Percentiles rank a stretch among this genome's conserved stretches.
Evolutionary conservation across 2,113 vertebrate species (phyloP).

Genomic region (Cairina moschata): DNA sequence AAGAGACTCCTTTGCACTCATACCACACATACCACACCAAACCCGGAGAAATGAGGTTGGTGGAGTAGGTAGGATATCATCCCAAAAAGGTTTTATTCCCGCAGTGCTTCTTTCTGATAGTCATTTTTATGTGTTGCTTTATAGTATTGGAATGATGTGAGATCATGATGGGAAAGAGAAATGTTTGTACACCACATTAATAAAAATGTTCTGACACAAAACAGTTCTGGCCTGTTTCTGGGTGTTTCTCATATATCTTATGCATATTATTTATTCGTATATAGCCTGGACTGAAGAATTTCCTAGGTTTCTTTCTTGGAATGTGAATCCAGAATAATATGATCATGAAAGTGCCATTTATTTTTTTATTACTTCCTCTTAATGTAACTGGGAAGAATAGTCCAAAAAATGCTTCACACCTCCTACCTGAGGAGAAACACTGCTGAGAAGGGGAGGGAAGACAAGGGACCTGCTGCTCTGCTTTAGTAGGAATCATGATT

Average conservation of each 20-base stretch:
- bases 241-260: neutral
- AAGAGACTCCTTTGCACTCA: conserved; percentile 10
- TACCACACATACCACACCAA: conserved; percentile 44
- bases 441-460: neutral
- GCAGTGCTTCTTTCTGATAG: neutral
- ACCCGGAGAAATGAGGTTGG: neutral
- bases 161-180: neutral
- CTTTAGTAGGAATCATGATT: neutral
- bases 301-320: neutral
- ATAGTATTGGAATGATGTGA: conserved; percentile 21
- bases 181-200: conserved; percentile 14
- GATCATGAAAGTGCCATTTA: neutral
- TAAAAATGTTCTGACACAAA: conserved; percentile 59
- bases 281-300: neutral
- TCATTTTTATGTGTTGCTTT: conserved; percentile 55
- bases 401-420: neutral
- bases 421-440: neutral
- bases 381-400: neutral
- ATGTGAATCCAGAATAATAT: neutral
- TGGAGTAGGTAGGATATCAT: neutral
- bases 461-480: neutral
- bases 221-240: conserved; percentile 11
- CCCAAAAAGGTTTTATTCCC: conserved; percentile 18
- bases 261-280: neutral
- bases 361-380: neutral